Evolutionary conservation across 2,113 vertebrate genomes (phyloP).

Genomic region (Lethenteron reissneri): DNA sequence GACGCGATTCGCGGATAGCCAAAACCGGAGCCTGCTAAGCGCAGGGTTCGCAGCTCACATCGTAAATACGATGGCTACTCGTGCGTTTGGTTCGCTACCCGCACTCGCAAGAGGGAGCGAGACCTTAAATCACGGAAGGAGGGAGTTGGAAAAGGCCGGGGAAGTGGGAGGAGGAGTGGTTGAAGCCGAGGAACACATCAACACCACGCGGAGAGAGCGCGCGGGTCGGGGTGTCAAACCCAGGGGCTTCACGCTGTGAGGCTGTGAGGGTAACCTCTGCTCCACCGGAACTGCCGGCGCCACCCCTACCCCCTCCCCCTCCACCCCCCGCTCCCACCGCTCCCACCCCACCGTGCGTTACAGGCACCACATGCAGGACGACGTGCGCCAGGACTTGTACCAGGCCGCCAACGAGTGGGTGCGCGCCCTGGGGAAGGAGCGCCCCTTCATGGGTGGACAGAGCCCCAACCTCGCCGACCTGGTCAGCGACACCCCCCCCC

Average conservation of each 20-base stretch:
- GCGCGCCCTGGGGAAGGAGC: constrained; percentile 51
- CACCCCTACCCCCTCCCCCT: not conserved
- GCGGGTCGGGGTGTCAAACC: too few relatives aligned
- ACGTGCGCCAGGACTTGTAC: constrained; percentile 70
- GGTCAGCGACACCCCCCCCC: constrained; percentile 26
- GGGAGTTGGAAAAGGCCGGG: too few relatives aligned
- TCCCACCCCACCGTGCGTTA: not conserved
- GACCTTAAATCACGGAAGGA: too few relatives aligned
- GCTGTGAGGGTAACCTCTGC: not conserved
- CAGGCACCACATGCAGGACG: constrained; percentile 56
- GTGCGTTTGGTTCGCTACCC: too few relatives aligned
- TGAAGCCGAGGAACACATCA: too few relatives aligned
- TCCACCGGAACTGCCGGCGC: not conserved
- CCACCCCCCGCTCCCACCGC: not conserved
- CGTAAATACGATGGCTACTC: too few relatives aligned
- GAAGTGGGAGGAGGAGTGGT: too few relatives aligned
- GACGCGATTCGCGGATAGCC: too few relatives aligned
- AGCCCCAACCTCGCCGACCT: constrained; percentile 71
- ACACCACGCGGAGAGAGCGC: too few relatives aligned
- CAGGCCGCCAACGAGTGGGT: constrained; percentile 65
- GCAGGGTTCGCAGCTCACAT: too few relatives aligned
- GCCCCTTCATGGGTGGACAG: constrained; percentile 66
- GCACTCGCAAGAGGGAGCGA: too few relatives aligned
- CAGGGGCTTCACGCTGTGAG: not conserved
- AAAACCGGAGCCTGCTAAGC: too few relatives aligned